Percentiles rank a stretch among this genome's conserved stretches.
phyloP scores from a whole-genome alignment of 2,888 invertebrate genomes.

The Cryptus viduatorius region DNA sequence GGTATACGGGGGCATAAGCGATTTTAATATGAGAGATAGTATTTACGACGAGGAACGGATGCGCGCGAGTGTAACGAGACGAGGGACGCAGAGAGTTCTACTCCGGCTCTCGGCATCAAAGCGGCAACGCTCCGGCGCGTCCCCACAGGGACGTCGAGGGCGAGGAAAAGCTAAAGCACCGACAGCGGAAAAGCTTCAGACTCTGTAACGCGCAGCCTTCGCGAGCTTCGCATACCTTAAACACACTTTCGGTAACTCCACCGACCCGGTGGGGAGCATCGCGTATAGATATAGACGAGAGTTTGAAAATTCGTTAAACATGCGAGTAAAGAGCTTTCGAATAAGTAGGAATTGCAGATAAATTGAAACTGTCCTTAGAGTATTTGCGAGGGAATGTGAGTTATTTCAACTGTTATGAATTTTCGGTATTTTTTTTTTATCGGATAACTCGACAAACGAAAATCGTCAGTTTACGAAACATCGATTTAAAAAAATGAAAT shows the following conservation, averaged over 20 bases:
- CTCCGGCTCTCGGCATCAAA: constrained; percentile 20
- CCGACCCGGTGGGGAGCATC: neutral
- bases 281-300: neutral
- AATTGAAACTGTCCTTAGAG: neutral
- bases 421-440: neutral
- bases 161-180: constrained; percentile 34
- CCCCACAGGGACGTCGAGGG: constrained; percentile 12
- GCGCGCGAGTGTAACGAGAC: constrained; percentile 27
- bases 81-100: neutral
- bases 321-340: neutral
- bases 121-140: constrained; percentile 13
- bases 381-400: neutral
- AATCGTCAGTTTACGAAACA: too few relatives aligned
- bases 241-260: constrained; percentile 39
- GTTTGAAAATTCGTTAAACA: neutral
- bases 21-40: constrained; percentile 42
- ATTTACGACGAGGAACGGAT: constrained; percentile 45
- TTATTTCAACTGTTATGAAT: neutral
- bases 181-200: neutral
- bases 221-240: constrained; percentile 41
- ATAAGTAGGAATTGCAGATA: neutral
- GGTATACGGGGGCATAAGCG: neutral
- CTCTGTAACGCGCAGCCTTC: constrained; percentile 17
- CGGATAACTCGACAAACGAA: too few relatives aligned
- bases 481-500: too few relatives aligned